Base-by-base conservation (phyloP, 2,888 invertebrate species). In the Drosophila barbarae region DNA sequence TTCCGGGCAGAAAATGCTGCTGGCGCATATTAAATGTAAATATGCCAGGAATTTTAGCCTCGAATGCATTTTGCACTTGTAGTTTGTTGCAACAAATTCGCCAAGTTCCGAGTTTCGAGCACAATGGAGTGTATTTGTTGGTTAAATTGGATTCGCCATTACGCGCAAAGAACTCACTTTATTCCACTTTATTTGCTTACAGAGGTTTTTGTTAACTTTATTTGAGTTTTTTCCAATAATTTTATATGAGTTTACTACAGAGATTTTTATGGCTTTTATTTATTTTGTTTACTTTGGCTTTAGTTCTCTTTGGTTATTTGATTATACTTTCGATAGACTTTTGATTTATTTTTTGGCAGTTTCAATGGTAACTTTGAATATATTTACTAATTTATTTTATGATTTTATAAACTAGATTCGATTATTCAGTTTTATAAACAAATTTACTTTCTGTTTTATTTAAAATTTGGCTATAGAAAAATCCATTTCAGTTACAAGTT, bases 41-140 rank as follows among this genome's bases (percentile, higher is more conserved):
- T 87, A 80, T 83, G 87, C 85, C 76, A 85, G 79, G 82, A 88
- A 85, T 82, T 83, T 87, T 77, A 84, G 85, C 77, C 84, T 86
- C 80, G 86, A 86, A 85, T 87, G 86, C 89, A 89, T 89, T 87
- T 88, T 88, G 70, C 78, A 64, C 71, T 75, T 61, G 73, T 64
- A 47, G 55, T 47, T 57, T 39, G 42, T 34, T 28, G 63, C 38
- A 61, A 38, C 53, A 46, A 46, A 39, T 53, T 46, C 21, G 46
- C 36, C 52, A 32, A 44, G 42, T 61, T 42, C 5, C 34, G 42
- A 44, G 32, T 53, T 46, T 53, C 34, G 34, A 38, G 61, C 52
- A 52, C 52, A 66, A 57, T 49, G 15, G 26, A 23, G 60, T 36
- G 23, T 58, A 28, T 64, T 64, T 63, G 46, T 63, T 46, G 53